phyloP scores from a whole-genome alignment of 2,888 invertebrate species.

The Cryptosula pallasiana region DNA sequence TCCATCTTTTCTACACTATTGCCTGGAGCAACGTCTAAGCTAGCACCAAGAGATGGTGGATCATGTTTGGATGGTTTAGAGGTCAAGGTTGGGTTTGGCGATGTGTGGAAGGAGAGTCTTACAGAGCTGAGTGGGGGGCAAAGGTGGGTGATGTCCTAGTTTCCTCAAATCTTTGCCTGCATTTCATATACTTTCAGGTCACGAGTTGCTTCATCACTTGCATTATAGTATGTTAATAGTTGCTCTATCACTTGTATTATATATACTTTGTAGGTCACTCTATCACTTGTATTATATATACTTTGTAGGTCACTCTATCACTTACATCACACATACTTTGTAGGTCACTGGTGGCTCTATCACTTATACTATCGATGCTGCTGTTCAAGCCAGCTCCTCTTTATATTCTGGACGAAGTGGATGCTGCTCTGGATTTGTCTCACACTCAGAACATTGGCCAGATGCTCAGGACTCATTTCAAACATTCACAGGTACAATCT shows the following conservation, averaged over 20 bases:
- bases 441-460: constrained; percentile 98
- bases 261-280: constrained; percentile 76
- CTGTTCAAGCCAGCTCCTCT: constrained; percentile 95
- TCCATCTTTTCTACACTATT: constrained; percentile 86
- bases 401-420: constrained; percentile 97
- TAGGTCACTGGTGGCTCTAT: constrained; percentile 81
- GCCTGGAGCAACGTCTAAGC: constrained; percentile 80
- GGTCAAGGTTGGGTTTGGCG: constrained; percentile 83
- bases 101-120: constrained; percentile 90
- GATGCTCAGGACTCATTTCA: constrained; percentile 86
- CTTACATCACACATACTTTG: constrained; percentile 85
- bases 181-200: constrained; percentile 58
- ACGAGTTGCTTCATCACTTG: constrained; percentile 88
- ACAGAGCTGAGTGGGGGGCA: constrained; percentile 95
- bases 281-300: too few species aligned
- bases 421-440: constrained; percentile 92
- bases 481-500: constrained; percentile 68
- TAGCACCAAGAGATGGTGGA: constrained; percentile 71
- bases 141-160: constrained; percentile 57
- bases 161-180: background rate
- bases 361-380: constrained; percentile 90
- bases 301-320: constrained; percentile 89
- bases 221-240: constrained; percentile 81
- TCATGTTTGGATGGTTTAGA: constrained; percentile 80
- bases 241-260: constrained; percentile 88